Conservation (phyloP, 2,113 vertebrate genomes). For the Chinchilla lanigera region DNA sequence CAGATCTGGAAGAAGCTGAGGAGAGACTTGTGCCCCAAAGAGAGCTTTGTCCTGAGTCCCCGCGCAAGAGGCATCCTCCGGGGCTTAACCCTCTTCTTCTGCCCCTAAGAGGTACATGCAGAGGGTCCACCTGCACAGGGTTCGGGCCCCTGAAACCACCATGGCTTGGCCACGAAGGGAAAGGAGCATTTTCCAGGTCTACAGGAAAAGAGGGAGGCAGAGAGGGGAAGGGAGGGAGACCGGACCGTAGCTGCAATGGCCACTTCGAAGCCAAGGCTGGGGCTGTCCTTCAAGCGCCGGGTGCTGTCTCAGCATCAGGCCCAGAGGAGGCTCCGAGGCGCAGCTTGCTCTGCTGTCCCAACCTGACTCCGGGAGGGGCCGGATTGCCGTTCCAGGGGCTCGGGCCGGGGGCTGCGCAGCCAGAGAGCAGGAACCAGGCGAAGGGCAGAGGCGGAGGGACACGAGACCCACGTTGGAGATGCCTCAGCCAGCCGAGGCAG, state of each 20-base stretch:
- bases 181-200: background rate
- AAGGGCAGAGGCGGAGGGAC: rapidly evolving
- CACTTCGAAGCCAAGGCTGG: background rate
- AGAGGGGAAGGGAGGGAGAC: background rate
- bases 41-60: no score
- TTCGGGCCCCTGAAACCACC: rapidly evolving
- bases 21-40: background rate
- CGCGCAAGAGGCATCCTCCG: rapidly evolving
- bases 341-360: rapidly evolving
- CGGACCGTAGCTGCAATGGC: background rate
- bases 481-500: background rate
- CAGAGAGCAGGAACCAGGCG: no score
- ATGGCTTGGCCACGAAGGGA: rapidly evolving
- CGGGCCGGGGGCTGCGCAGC: background rate
- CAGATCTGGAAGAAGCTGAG: rapidly evolving
- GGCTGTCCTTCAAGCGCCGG: background rate
- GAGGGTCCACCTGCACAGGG: rapidly evolving
- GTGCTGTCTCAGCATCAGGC: background rate
- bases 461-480: rapidly evolving
- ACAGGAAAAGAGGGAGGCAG: background rate
- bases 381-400: background rate
- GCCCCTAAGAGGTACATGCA: no score
- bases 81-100: background rate
- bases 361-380: background rate
- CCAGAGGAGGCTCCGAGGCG: rapidly evolving